Evolutionary conservation across 2,888 invertebrate genomes (phyloP).

Genomic region (Ramazzottius varieornatus): DNA sequence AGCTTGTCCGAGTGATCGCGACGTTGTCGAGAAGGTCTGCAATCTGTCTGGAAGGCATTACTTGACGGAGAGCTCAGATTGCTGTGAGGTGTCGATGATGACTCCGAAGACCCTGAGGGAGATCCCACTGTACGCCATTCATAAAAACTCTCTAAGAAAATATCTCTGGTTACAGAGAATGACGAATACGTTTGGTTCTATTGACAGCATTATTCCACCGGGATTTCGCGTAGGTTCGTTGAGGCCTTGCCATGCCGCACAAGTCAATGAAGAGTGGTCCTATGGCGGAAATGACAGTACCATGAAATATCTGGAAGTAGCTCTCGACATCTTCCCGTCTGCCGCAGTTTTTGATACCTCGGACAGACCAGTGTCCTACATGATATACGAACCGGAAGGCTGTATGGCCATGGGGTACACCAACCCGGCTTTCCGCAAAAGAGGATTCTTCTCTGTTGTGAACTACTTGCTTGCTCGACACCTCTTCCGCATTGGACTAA

Average conservation of each 20-base stretch:
- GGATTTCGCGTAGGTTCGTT: background rate
- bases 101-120: background rate
- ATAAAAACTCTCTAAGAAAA: background rate
- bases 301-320: background rate
- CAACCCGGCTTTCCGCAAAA: background rate
- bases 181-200: no score
- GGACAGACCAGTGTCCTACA: background rate
- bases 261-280: background rate
- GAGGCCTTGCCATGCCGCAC: background rate
- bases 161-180: background rate
- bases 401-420: background rate
- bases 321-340: background rate
- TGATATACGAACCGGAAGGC: background rate
- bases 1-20: background rate
- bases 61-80: background rate
- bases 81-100: background rate
- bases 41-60: no score
- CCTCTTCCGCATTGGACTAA: background rate
- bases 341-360: background rate
- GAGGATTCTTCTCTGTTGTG: background rate
- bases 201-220: background rate
- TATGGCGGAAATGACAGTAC: background rate
- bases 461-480: background rate
- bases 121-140: no score
- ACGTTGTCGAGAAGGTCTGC: background rate